A percentile compares a stretch with the other conserved stretches of the same genome.
phyloP scores from a whole-genome alignment of 2,113 vertebrate species.

The Pitta sordida region DNA sequence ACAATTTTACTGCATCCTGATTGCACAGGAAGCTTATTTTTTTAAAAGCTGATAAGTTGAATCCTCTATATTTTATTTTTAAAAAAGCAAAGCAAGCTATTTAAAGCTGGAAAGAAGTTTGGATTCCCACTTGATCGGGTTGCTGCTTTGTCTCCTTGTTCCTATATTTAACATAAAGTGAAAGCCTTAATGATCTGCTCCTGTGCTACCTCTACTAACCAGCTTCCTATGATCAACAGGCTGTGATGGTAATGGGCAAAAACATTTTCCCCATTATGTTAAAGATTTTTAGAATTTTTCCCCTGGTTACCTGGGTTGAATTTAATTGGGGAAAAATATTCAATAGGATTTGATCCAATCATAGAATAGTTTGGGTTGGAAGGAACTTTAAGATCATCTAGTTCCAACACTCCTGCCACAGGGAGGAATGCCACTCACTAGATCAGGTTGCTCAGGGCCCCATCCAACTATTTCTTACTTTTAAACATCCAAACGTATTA shows the following conservation, averaged over 20 bases:
- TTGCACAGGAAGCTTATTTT: constrained; percentile 6
- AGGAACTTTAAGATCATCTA: neutral
- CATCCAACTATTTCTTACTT: neutral
- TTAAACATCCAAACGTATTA: neutral
- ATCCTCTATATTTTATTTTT: neutral
- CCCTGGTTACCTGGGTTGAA: neutral
- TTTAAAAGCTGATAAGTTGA: neutral
- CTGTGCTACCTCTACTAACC: neutral
- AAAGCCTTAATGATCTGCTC: neutral
- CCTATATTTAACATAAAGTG: neutral
- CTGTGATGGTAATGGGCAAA: neutral
- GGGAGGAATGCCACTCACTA: neutral
- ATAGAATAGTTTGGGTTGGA: neutral
- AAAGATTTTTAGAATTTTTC: neutral
- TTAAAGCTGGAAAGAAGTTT: neutral
- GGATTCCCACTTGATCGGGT: neutral
- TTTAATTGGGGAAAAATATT: neutral
- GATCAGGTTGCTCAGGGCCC: neutral
- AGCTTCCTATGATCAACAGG: neutral
- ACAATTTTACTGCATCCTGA: constrained; percentile 6
- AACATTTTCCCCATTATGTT: neutral
- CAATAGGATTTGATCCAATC: neutral
- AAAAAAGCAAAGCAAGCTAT: neutral
- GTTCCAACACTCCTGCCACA: neutral
- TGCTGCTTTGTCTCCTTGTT: neutral